A percentile compares a stretch with the other conserved stretches of the same genome.
phyloP scores from a whole-genome alignment of 2,888 invertebrate species.

The Phengaris alcon region DNA sequence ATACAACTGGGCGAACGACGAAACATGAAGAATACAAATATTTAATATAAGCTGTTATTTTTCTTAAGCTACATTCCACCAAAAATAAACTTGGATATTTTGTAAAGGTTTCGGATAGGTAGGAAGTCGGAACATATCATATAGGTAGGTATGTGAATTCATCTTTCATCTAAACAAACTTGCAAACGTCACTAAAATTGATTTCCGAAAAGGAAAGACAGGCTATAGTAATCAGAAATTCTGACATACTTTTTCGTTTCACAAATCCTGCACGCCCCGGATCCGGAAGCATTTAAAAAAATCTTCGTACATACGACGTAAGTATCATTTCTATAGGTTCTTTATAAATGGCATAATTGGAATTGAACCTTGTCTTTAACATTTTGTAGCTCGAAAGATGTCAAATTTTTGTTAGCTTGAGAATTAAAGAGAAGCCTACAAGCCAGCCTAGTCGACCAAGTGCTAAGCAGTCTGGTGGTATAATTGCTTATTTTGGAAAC shows the following conservation, averaged over 20 bases:
- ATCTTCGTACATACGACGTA: neutral
- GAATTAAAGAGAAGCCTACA: too few species aligned
- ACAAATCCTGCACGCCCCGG: neutral
- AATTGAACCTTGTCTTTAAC: too few species aligned
- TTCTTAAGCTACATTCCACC: neutral
- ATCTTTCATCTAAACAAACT: slow-evolving; percentile 7
- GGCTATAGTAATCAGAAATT: neutral
- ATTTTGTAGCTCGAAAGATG: too few species aligned
- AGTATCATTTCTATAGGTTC: neutral
- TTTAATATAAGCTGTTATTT: neutral
- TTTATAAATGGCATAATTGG: neutral
- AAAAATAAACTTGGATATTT: neutral
- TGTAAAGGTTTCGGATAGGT: neutral
- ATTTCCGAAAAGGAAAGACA: slow-evolving; percentile 13
- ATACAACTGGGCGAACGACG: neutral
- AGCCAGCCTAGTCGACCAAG: too few species aligned
- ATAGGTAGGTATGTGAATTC: neutral
- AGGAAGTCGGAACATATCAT: too few species aligned
- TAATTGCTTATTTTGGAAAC: too few species aligned
- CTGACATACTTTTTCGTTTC: slow-evolving; percentile 15
- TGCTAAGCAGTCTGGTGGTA: too few species aligned
- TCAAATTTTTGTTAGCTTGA: too few species aligned
- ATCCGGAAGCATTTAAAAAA: neutral
- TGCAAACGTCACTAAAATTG: neutral
- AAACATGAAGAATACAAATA: neutral